Evolutionary conservation across 2,113 vertebrate species (phyloP), one percentile per base, ranked within the genome.

Genomic region (Tragelaphus scriptus): DNA sequence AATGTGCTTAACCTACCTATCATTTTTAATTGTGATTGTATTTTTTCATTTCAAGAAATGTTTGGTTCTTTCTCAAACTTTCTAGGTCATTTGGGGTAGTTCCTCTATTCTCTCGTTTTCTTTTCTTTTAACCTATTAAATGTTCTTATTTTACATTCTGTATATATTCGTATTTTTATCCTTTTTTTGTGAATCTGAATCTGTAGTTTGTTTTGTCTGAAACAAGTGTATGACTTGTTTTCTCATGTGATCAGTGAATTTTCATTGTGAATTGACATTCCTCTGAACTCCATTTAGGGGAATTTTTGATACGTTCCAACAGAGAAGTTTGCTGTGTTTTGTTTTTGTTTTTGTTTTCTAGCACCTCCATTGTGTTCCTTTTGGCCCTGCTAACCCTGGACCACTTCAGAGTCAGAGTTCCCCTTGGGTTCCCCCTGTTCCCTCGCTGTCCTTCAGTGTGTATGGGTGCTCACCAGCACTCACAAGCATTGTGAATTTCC

Each of bases 111-210:
- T 6, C 7, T 84, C 21, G 85, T 85, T 79, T 80, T 84, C 30
- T 79, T 90, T 92, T 84, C 17, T 87, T 90, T 82, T 86, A 87
- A 77, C 15, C 53, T 81, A 89, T 23, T 82, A 92, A 61, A 44
- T 88, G 47, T 92, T 15, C 26, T 85, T 59, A 32, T n/a, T 71
- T 93, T 90, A 36, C 23, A 4, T 61, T 85, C 49, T 58, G 7
- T 47, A 49, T 65, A 16, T 82, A 49, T 63, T 87, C 17, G 0
- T 44, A 21, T 88, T 71, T 68, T 87, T 91, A 40, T 56, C 11
- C 55, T 77, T 88, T 88, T 91, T 12, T 6, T 47, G 28, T 94
- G 49, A 5, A 51, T 94, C 65, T 91, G n/a, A 84, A 53, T 53
- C 36, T 91, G 6, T 16, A 80, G 23, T 95, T 85, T 44, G 2